Conservation (phyloP, 2,888 invertebrate species). For the Tortricodes alternella region DNA sequence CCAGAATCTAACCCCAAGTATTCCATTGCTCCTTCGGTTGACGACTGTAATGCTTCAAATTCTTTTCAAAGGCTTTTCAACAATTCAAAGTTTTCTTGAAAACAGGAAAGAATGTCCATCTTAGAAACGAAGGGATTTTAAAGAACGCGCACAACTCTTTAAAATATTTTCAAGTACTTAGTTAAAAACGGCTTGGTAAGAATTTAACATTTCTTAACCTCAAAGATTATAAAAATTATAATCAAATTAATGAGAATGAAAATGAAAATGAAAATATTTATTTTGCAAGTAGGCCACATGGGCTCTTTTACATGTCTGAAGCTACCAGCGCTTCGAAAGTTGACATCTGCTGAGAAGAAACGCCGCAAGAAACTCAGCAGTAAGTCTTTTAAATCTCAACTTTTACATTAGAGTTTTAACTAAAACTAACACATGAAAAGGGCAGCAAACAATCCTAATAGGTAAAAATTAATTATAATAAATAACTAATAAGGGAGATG, state of each 20-base stretch:
- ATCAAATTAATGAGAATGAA: not conserved
- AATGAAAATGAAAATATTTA: no score
- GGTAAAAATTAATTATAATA: no score
- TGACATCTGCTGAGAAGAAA: no score
- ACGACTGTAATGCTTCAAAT: constrained; percentile 31
- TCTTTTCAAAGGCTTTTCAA: constrained; percentile 36
- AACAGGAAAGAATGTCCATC: constrained; percentile 48
- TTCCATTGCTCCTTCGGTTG: constrained; percentile 13
- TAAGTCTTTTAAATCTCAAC: no score
- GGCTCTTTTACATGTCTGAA: no score
- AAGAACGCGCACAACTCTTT: constrained; percentile 40
- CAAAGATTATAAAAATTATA: not conserved
- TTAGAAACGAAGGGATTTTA: constrained; percentile 48
- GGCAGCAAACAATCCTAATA: no score
- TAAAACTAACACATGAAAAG: no score
- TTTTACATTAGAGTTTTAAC: no score
- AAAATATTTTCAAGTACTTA: constrained; percentile 44
- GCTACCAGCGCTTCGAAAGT: no score
- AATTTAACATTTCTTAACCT: constrained; percentile 42
- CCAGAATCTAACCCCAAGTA: not conserved
- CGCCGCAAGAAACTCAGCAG: no score
- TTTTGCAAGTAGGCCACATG: no score
- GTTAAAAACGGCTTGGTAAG: constrained; percentile 43
- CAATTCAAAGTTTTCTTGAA: constrained; percentile 40
- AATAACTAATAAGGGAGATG: no score